Evolutionary conservation across 2,797 vertebrate genomes (phyloP).

Genomic region (Moxostoma hubbsi): DNA sequence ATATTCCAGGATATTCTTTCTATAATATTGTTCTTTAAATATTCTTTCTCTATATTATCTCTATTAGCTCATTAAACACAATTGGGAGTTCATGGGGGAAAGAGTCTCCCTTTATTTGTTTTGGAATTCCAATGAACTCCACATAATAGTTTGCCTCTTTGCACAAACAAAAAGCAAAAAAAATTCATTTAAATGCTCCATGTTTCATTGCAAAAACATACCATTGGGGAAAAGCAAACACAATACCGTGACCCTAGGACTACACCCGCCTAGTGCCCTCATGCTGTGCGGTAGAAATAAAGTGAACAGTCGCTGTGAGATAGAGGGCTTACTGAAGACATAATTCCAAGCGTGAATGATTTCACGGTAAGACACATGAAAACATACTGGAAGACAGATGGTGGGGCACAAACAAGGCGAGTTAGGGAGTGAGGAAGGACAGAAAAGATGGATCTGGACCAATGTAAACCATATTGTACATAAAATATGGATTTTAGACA

Average conservation of each 20-base stretch:
- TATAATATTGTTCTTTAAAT: no score
- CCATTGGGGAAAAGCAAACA: not conserved
- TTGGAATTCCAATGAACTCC: conserved; percentile 28
- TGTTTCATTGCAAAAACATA: not conserved
- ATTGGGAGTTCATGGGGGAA: not conserved
- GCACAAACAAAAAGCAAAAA: conserved; percentile 46
- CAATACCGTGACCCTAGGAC: conserved; percentile 13
- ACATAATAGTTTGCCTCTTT: not conserved
- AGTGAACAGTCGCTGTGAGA: conserved; percentile 66
- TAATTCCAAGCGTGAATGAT: conserved; percentile 76
- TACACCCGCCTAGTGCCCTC: conserved; percentile 54
- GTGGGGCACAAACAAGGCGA: conserved; percentile 54
- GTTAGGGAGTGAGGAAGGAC: conserved; percentile 15
- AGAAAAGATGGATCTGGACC: not conserved
- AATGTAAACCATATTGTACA: conserved; percentile 17
- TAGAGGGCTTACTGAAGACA: conserved; percentile 77
- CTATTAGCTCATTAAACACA: conserved; percentile 34
- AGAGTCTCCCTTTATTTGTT: conserved; percentile 30
- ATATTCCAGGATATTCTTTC: conserved; percentile 1
- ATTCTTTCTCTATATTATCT: conserved; percentile 16
- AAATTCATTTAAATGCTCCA: conserved; percentile 21
- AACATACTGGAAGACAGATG: conserved; percentile 70
- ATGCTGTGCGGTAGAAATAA: conserved; percentile 62
- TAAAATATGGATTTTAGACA: not conserved
- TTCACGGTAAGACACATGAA: conserved; percentile 77